These are phyloP conservation scores for Lasioglossum leucozonium DNA, from an alignment of 2,888 invertebrate species.

Conservation along the genomic window DNA sequence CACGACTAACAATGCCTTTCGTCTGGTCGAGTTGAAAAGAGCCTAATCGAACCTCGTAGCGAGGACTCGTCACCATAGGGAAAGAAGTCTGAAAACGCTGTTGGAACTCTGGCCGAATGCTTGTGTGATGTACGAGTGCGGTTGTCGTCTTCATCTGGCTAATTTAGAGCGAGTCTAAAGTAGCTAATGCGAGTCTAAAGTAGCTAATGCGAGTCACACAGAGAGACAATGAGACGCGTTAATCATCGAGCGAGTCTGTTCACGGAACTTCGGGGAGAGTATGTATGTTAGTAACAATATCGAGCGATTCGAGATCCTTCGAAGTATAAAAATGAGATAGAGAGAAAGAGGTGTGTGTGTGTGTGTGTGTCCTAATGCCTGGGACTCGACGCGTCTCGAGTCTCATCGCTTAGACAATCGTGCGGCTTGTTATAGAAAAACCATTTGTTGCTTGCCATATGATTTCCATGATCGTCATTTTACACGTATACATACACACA, in stretches of 20 bases:
- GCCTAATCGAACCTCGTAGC: neutral
- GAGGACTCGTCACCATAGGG: neutral
- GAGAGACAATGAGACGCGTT: neutral
- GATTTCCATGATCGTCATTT: slow-evolving; percentile 57
- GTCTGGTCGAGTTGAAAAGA: neutral
- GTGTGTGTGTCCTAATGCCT: neutral
- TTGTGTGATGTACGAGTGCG: neutral
- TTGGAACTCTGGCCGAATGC: slow-evolving; percentile 4
- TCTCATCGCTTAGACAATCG: slow-evolving; percentile 37
- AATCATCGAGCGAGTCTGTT: neutral
- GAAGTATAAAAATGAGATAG: neutral
- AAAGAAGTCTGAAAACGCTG: neutral
- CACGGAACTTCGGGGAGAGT: neutral
- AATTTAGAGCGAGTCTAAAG: slow-evolving; percentile 40
- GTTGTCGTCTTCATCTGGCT: slow-evolving; percentile 29
- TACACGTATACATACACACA: slow-evolving; percentile 61
- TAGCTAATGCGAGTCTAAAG: slow-evolving; percentile 27
- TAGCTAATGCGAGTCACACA: slow-evolving; percentile 22
- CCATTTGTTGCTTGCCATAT: slow-evolving; percentile 62
- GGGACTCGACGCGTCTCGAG: slow-evolving; percentile 26
- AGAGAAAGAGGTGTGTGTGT: neutral
- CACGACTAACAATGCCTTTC: slow-evolving; percentile 32
- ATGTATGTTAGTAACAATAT: neutral
- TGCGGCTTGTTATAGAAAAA: slow-evolving; percentile 36
- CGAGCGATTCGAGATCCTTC: neutral